Conservation (phyloP, 2,888 invertebrate genomes). For the Dyspetes luteomarginatus region DNA sequence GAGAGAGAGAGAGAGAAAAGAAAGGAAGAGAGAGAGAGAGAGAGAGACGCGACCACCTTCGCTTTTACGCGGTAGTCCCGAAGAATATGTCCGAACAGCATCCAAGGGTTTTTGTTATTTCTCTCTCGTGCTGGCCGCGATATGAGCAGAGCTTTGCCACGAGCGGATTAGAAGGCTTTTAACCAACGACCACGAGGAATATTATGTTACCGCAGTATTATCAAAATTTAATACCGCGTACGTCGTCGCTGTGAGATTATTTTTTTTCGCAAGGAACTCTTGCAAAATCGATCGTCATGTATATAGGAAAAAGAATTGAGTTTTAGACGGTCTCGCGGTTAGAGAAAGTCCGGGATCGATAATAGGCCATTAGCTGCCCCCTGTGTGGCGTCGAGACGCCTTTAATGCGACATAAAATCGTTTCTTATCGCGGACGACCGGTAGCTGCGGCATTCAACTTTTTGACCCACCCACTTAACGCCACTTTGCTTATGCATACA, state of each 20-base stretch:
- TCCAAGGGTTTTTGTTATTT: constrained; percentile 49
- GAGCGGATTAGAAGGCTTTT: constrained; percentile 65
- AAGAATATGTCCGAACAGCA: constrained; percentile 11
- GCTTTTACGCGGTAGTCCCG: constrained; percentile 17
- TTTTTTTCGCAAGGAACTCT: not conserved
- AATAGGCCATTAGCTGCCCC: constrained; percentile 36
- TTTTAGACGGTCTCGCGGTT: not conserved
- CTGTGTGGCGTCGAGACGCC: constrained; percentile 18
- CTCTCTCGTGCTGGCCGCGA: constrained; percentile 34
- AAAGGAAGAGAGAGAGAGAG: not conserved
- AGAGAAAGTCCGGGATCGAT: constrained; percentile 53
- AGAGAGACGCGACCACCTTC: not conserved
- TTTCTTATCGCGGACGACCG: constrained; percentile 51
- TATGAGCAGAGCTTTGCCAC: constrained; percentile 55
- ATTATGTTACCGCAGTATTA: constrained; percentile 63
- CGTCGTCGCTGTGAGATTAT: not conserved
- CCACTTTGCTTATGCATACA: constrained; percentile 5
- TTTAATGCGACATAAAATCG: constrained; percentile 49
- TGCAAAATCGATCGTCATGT: constrained; percentile 6
- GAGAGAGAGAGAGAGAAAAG: not conserved
- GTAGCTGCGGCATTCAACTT: constrained; percentile 11
- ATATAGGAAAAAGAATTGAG: constrained; percentile 16
- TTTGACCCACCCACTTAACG: constrained; percentile 43
- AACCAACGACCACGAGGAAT: constrained; percentile 45
- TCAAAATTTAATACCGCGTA: constrained; percentile 58